These are phyloP conservation scores for Limnephilus lunatus DNA, from an alignment of 2,888 invertebrate genomes.

Conservation along the genomic window DNA sequence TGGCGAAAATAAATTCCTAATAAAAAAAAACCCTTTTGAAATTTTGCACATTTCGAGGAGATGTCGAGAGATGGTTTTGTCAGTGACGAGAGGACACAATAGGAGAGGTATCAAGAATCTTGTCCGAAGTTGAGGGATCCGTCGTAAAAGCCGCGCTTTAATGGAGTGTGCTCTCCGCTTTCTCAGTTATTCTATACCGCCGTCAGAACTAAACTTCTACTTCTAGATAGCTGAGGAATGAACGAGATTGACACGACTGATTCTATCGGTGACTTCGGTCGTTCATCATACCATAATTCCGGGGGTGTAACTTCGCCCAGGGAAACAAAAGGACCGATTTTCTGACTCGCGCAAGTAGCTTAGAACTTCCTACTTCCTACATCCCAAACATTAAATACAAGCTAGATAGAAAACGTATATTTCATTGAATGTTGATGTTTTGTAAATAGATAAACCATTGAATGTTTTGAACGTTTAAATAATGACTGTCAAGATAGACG, in stretches of 20 bases:
- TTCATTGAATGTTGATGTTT: background rate
- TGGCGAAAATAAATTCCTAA: constrained; percentile 45
- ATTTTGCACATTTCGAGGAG: constrained; percentile 46
- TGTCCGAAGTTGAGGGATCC: constrained; percentile 54
- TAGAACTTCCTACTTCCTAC: background rate
- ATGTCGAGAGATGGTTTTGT: constrained; percentile 40
- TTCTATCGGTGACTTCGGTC: constrained; percentile 51
- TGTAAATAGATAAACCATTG: background rate
- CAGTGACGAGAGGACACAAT: constrained; percentile 43
- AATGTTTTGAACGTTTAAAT: background rate
- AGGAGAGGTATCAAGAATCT: constrained; percentile 59
- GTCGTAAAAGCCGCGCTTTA: constrained; percentile 43
- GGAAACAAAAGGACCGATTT: constrained; percentile 15
- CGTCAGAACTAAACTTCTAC: constrained; percentile 8
- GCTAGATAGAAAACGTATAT: background rate
- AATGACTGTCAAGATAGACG: background rate
- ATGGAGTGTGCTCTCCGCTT: constrained; percentile 43
- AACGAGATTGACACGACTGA: constrained; percentile 59
- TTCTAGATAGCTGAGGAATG: constrained; percentile 43
- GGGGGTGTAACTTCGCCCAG: constrained; percentile 23
- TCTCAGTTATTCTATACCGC: constrained; percentile 28
- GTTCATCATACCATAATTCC: constrained; percentile 41
- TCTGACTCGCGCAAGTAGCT: background rate
- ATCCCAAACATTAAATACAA: background rate
- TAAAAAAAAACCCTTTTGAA: constrained; percentile 41